phyloP scores from a whole-genome alignment of 2,888 invertebrate species.

The Peribatodes rhomboidaria region DNA sequence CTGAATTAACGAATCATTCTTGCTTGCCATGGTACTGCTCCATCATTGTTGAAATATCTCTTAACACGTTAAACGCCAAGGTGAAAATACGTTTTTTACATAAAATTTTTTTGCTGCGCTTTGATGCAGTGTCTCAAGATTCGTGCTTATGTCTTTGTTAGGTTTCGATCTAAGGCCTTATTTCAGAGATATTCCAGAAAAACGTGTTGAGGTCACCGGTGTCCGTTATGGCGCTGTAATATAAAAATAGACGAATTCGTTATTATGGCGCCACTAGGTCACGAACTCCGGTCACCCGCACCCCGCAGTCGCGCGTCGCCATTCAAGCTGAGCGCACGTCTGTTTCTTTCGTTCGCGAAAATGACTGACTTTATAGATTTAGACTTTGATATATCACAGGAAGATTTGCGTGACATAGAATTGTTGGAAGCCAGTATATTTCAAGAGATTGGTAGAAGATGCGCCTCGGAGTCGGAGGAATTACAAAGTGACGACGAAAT shows the following conservation, averaged over 20 bases:
- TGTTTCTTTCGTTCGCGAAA: slow-evolving; percentile 2
- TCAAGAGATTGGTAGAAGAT: slow-evolving; percentile 20
- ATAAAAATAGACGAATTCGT: slow-evolving; percentile 29
- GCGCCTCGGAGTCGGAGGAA: slow-evolving; percentile 14
- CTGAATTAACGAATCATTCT: slow-evolving; percentile 30
- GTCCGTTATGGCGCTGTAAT: slow-evolving; percentile 34
- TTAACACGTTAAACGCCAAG: slow-evolving; percentile 28
- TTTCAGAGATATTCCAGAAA: slow-evolving; percentile 35
- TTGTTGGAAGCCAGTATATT: slow-evolving; percentile 34
- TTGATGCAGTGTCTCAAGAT: slow-evolving; percentile 26
- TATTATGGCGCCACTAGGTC: slow-evolving; percentile 31
- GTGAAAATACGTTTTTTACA: slow-evolving; percentile 20
- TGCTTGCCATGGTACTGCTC: slow-evolving; percentile 36
- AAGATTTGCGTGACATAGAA: slow-evolving; percentile 30
- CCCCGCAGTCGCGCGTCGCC: slow-evolving; percentile 23
- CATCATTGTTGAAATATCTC: slow-evolving; percentile 31
- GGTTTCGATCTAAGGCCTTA: slow-evolving; percentile 31
- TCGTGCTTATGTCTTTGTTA: slow-evolving; percentile 29
- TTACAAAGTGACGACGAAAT: slow-evolving; percentile 24
- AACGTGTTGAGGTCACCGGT: slow-evolving; percentile 33
- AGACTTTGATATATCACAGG: slow-evolving; percentile 29
- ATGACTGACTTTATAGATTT: slow-evolving; percentile 11
- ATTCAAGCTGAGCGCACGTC: slow-evolving; percentile 7
- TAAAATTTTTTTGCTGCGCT: slow-evolving; percentile 22
- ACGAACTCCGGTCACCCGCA: slow-evolving; percentile 35